Evolutionary conservation across 2,888 invertebrate species (phyloP).

Genomic region (Conus canariensis): DNA sequence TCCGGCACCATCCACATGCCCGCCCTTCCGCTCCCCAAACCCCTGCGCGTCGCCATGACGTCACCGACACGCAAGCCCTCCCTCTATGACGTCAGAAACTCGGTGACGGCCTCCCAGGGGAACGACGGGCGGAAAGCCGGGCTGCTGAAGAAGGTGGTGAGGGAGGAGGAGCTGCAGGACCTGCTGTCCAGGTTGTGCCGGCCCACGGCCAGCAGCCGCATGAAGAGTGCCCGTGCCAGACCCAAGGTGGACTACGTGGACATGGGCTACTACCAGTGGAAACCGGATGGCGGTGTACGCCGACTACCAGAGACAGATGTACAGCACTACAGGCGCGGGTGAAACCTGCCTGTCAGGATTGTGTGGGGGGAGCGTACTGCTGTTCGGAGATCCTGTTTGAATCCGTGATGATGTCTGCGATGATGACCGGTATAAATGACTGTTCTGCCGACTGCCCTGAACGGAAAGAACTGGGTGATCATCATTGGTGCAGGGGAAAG

Average conservation of each 20-base stretch:
- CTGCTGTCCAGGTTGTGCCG: conserved; percentile 42
- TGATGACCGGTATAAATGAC: too few relatives aligned
- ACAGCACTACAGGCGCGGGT: conserved; percentile 25
- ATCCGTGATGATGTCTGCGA: not conserved
- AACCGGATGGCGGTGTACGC: conserved; percentile 39
- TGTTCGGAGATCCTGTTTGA: not conserved
- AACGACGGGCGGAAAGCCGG: conserved; percentile 20
- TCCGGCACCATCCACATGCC: conserved; percentile 28
- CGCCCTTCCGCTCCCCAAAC: conserved; percentile 22
- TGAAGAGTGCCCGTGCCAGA: conserved; percentile 18
- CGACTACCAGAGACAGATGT: conserved; percentile 44
- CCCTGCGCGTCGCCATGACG: conserved; percentile 36
- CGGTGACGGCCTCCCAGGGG: not conserved
- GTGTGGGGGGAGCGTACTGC: not conserved
- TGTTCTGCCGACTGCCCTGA: too few relatives aligned
- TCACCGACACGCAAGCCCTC: conserved; percentile 38
- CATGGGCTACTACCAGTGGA: conserved; percentile 46
- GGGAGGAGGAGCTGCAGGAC: conserved; percentile 39
- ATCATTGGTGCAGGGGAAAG: too few relatives aligned
- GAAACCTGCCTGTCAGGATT: conserved; percentile 35
- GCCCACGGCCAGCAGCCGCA: conserved; percentile 40
- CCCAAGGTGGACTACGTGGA: conserved; percentile 39
- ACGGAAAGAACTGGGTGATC: too few relatives aligned
- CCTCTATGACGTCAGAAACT: conserved; percentile 38
- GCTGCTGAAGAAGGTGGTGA: conserved; percentile 34